Percentiles rank a stretch among this genome's conserved stretches.
These are phyloP conservation scores for Caenorhabditis doughertyi DNA, from an alignment of 2,888 invertebrate genomes.

Conservation along the genomic window DNA sequence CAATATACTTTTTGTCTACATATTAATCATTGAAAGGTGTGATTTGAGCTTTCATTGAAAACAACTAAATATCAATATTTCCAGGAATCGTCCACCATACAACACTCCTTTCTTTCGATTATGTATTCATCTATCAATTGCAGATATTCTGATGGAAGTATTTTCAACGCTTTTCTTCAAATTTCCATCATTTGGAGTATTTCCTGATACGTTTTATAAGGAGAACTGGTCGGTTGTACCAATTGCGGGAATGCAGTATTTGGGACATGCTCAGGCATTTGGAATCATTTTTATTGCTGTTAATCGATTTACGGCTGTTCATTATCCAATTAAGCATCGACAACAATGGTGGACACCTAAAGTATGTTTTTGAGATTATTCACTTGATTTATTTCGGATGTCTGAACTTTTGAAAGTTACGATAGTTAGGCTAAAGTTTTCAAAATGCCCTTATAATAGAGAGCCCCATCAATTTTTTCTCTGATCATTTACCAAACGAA, in stretches of 20 bases:
- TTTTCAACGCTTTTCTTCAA: slow-evolving; percentile 75
- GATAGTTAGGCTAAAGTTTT: too few species aligned
- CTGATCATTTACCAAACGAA: not conserved
- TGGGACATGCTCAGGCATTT: slow-evolving; percentile 75
- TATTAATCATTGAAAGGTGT: slow-evolving; percentile 68
- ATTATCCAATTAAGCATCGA: slow-evolving; percentile 73
- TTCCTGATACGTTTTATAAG: slow-evolving; percentile 67
- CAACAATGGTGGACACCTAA: slow-evolving; percentile 73
- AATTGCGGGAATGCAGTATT: slow-evolving; percentile 73
- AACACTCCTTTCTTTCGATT: slow-evolving; percentile 74
- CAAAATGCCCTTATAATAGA: too few species aligned
- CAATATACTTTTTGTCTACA: slow-evolving; percentile 72
- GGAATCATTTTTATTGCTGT: slow-evolving; percentile 75
- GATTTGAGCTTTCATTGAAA: too few species aligned
- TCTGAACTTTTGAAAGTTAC: too few species aligned
- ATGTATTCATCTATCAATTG: slow-evolving; percentile 74
- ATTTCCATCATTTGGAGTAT: slow-evolving; percentile 73
- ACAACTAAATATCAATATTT: too few species aligned
- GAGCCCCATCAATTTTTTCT: too few species aligned
- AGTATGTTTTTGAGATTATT: slow-evolving; percentile 26
- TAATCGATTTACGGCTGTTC: slow-evolving; percentile 75
- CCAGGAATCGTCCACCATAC: slow-evolving; percentile 68
- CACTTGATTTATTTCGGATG: not conserved
- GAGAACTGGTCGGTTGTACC: slow-evolving; percentile 72
- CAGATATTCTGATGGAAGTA: slow-evolving; percentile 73